Evolutionary conservation across 2,113 vertebrate genomes (phyloP).

Genomic region (Stegostoma tigrinum): DNA sequence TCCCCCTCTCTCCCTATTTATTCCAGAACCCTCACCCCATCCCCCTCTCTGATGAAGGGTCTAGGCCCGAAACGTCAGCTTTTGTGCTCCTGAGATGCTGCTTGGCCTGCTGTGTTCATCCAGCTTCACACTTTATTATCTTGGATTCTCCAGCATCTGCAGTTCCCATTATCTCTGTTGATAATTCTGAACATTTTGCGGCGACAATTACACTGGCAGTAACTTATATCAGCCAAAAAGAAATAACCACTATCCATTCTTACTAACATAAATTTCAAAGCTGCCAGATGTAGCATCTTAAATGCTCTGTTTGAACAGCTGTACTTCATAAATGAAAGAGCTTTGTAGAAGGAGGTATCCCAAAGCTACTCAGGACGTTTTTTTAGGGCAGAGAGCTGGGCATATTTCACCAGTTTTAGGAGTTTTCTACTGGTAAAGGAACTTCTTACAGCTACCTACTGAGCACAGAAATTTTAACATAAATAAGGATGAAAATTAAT

Average conservation of each 20-base stretch:
- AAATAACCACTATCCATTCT: background rate
- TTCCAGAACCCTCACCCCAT: no score
- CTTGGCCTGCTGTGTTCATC: no score
- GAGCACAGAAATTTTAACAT: background rate
- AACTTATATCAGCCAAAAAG: background rate
- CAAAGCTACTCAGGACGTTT: background rate
- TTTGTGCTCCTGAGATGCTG: no score
- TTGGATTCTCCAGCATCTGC: no score
- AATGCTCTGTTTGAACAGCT: background rate
- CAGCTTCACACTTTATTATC: no score
- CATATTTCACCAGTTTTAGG: background rate
- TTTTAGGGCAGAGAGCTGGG: background rate
- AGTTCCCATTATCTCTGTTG: no score
- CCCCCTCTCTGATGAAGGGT: no score
- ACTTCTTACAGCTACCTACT: background rate
- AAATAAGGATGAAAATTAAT: background rate
- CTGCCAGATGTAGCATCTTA: background rate
- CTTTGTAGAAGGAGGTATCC: background rate
- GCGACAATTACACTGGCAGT: background rate
- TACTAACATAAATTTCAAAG: background rate
- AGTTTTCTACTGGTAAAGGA: background rate
- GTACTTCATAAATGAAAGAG: no score
- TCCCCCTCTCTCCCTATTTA: no score
- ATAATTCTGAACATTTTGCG: background rate
- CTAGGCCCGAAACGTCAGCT: no score